A percentile compares a stretch with the other conserved stretches of the same genome.
Evolutionary conservation across 2,797 vertebrate species (phyloP).

Genomic region (Thamnophis elegans): DNA sequence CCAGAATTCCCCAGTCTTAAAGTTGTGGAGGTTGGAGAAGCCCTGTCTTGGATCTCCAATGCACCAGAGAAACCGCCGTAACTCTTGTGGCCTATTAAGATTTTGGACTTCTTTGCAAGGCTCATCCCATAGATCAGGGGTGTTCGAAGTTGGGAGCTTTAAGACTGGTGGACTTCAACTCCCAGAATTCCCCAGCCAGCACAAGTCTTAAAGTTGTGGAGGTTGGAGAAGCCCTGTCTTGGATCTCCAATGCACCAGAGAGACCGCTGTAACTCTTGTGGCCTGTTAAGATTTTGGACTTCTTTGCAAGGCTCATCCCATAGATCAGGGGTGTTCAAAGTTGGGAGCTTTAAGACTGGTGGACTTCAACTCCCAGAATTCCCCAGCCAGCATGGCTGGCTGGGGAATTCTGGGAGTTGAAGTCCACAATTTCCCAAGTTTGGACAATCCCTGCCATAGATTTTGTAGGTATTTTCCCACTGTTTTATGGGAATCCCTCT

Average conservation of each 20-base stretch:
- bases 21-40: neutral
- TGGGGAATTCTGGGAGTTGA: too few species aligned
- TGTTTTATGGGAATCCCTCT: neutral
- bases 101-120: too few species aligned
- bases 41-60: neutral
- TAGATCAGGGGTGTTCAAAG: neutral
- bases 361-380: too few species aligned
- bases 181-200: neutral
- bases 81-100: neutral
- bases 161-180: too few species aligned
- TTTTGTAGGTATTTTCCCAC: neutral
- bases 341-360: too few species aligned
- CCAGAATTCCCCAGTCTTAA: neutral
- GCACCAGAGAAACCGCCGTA: too few species aligned
- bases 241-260: neutral
- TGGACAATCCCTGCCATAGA: too few species aligned
- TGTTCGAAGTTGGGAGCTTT: too few species aligned
- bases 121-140: neutral
- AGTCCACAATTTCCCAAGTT: too few species aligned
- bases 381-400: too few species aligned
- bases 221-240: neutral
- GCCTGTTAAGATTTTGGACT: neutral
- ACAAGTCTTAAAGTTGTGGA: neutral
- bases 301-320: neutral
- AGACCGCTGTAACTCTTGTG: too few species aligned